Base-by-base conservation (phyloP, 2,113 vertebrate species). In the Lanius ludovicianus region DNA sequence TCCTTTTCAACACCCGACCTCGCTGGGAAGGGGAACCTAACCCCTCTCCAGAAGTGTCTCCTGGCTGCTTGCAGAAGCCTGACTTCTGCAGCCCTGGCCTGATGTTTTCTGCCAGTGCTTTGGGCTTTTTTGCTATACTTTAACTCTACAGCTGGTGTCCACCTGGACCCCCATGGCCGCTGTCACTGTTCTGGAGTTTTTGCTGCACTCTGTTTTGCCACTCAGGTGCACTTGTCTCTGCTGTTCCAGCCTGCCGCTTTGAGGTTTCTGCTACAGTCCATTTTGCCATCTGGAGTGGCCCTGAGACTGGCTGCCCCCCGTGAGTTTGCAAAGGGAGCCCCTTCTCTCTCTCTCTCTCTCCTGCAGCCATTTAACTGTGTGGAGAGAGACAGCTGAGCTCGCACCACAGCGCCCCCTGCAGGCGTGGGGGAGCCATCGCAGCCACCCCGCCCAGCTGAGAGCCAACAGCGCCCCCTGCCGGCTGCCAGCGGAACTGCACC, bases 401-500 rank as follows among this genome's bases (percentile, higher is more conserved):
- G 0, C 1, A 1, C 11, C 75, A 42, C 23, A 78, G 59, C 17
- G 17, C 35, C 57, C 57, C 75, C 59, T 49, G 44, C 73, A 24
- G 56, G 3, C 3, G 5, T 1, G 5, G 73, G n/a, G 56, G n/a
- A 14, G 18, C 10, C 73, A 59, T 37, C 0, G 15, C n/a, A 24
- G n/a, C 27, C 23, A 15, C 56, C 28, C 44, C 9, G 44, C 27
- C 44, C 2, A 7, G 27, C 37, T 2, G 4, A 47, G 37, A 64
- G 47, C 75, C 47, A 42, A 0, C 59, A 64, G 47, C 8, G 10
- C 59, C 46, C 46, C 46, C 52, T 81, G 53, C 14, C 0, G 6
- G 44, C 44, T 18, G 23, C 23, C 31, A 7, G 9, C 0, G 0
- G 0, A 28, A n/a, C 44, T 41, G 3, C 30, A 30, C 30, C 2